These are phyloP conservation scores for Teleopsis dalmanni DNA, from an alignment of 1,140 invertebrate species.

Conservation along the genomic window DNA sequence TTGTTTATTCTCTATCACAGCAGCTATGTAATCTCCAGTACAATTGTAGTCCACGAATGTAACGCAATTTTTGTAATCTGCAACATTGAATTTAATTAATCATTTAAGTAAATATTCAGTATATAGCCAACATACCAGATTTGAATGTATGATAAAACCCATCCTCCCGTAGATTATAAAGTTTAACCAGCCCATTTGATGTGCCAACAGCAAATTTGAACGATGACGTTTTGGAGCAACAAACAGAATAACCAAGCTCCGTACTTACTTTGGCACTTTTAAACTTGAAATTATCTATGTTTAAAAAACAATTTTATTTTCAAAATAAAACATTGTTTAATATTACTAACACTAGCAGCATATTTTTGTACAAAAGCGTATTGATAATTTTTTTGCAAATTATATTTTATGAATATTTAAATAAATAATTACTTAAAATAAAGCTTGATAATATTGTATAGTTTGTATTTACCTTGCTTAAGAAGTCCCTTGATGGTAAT, in stretches of 20 bases:
- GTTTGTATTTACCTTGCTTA: no score
- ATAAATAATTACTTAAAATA: no score
- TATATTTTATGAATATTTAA: no score
- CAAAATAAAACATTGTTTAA: no score
- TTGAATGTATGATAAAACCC: constrained; percentile 31
- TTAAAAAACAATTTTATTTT: no score
- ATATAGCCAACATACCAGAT: constrained; percentile 10
- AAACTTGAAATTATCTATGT: no score
- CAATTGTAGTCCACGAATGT: constrained; percentile 36
- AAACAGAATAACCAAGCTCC: constrained; percentile 33
- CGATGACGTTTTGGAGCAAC: constrained; percentile 25
- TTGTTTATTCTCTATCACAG: constrained; percentile 31
- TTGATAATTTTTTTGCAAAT: no score
- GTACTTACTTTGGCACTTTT: constrained; percentile 1
- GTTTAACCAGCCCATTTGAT: constrained; percentile 27
- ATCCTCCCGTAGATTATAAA: constrained; percentile 28
- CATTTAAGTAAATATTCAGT: neutral
- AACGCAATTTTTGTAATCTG: constrained; percentile 26
- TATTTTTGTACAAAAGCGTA: no score
- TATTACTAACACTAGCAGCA: no score
- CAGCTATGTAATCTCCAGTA: constrained; percentile 38
- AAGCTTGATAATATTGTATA: no score
- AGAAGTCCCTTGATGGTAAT: constrained; percentile 37
- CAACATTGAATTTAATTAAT: neutral
- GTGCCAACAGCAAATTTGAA: constrained; percentile 38